phyloP scores from a whole-genome alignment of 2,888 invertebrate genomes.

The Macaria notata region DNA sequence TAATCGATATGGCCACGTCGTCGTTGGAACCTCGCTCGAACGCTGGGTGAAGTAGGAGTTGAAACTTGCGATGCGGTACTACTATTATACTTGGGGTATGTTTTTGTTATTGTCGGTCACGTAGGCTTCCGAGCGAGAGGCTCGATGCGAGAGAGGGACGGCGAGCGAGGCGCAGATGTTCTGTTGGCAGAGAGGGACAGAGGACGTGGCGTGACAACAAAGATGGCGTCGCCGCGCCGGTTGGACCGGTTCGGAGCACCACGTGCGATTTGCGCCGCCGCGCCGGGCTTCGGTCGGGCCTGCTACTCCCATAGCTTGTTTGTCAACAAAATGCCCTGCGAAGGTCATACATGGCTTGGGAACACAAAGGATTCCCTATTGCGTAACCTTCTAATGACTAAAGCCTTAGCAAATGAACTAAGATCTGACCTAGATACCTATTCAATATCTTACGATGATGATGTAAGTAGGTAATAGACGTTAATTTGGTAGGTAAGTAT shows the following conservation, averaged over 20 bases:
- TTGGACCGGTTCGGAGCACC: slow-evolving; percentile 71
- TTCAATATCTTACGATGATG: slow-evolving; percentile 33
- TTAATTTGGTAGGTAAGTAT: slow-evolving; percentile 1
- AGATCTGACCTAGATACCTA: slow-evolving; percentile 25
- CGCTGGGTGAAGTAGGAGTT: slow-evolving; percentile 31
- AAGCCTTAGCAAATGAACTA: slow-evolving; percentile 25
- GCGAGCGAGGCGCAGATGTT: slow-evolving; percentile 39
- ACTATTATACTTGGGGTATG: slow-evolving; percentile 58
- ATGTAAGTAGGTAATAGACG: slow-evolving; percentile 35
- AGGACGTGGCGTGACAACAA: slow-evolving; percentile 76
- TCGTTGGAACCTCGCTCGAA: slow-evolving; percentile 2
- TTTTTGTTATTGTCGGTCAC: slow-evolving; percentile 78
- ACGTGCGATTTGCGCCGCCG: slow-evolving; percentile 66
- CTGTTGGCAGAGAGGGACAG: slow-evolving; percentile 51
- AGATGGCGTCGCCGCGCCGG: slow-evolving; percentile 78
- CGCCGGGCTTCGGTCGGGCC: slow-evolving; percentile 35
- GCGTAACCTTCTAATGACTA: slow-evolving; percentile 43
- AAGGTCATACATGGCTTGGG: slow-evolving; percentile 71
- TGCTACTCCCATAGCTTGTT: slow-evolving; percentile 71
- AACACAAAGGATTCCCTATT: slow-evolving; percentile 65
- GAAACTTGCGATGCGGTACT: slow-evolving; percentile 37
- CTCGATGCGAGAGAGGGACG: slow-evolving; percentile 46
- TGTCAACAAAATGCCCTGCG: slow-evolving; percentile 79
- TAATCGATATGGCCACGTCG: slow-evolving; percentile 34
- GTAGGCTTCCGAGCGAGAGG: slow-evolving; percentile 66